Percentiles rank a stretch among this genome's conserved stretches.
Conservation (phyloP, 1,140 invertebrate genomes). For the Helicoverpa zea region DNA sequence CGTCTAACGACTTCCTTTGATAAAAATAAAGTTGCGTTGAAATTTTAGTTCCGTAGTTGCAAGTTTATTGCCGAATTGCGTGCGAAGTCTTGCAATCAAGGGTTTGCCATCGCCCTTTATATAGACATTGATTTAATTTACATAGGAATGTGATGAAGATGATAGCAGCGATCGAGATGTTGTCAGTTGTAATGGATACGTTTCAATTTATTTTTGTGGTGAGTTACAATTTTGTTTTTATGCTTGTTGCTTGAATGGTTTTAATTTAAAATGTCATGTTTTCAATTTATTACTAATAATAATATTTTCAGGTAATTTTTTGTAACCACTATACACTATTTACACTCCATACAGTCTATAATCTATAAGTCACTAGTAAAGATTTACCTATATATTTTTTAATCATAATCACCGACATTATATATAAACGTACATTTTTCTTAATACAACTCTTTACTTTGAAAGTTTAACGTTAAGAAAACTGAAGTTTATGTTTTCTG, state of each 20-base stretch:
- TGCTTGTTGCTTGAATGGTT: not conserved
- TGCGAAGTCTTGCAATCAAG: slow-evolving; percentile 75
- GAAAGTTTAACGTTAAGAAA: too few species aligned
- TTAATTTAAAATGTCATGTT: not conserved
- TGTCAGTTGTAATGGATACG: slow-evolving; percentile 40
- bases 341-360: too few species aligned
- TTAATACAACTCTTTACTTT: too few species aligned
- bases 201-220: slow-evolving; percentile 25
- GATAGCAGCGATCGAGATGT: slow-evolving; percentile 59
- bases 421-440: too few species aligned
- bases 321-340: too few species aligned
- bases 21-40: slow-evolving; percentile 86
- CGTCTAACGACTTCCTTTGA: slow-evolving; percentile 85
- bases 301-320: too few species aligned
- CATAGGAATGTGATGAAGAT: slow-evolving; percentile 72
- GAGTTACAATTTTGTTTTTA: not conserved
- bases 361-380: too few species aligned
- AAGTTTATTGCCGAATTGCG: slow-evolving; percentile 85
- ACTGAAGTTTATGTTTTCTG: too few species aligned
- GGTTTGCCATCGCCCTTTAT: slow-evolving; percentile 79
- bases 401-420: too few species aligned
- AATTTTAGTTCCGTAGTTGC: slow-evolving; percentile 84
- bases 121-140: slow-evolving; percentile 85
- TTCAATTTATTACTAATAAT: too few species aligned
- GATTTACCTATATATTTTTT: too few species aligned